These are phyloP conservation scores for Agriotes lineatus DNA, from an alignment of 2,888 invertebrate genomes.

Conservation along the genomic window DNA sequence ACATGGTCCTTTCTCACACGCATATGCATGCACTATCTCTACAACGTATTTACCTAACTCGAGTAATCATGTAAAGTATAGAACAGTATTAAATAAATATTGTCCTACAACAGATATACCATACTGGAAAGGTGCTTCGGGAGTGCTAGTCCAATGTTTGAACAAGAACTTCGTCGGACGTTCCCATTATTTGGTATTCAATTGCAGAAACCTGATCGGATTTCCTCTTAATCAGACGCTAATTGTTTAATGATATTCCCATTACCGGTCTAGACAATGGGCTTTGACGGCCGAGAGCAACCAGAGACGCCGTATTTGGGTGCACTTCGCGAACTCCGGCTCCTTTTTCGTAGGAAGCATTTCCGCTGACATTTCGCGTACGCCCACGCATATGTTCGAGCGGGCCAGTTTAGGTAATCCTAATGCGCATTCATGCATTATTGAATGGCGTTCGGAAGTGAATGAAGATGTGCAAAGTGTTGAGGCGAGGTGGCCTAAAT, in stretches of 20 bases:
- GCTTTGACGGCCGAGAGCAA: not conserved
- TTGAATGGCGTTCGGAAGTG: constrained; percentile 40
- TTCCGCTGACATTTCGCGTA: constrained; percentile 9
- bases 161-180: too few relatives aligned
- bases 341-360: constrained; percentile 7
- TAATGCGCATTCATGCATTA: constrained; percentile 48
- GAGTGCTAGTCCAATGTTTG: too few relatives aligned
- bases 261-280: not conserved
- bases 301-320: not conserved
- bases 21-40: too few relatives aligned
- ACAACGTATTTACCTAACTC: too few relatives aligned
- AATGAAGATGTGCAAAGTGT: constrained; percentile 42
- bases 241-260: not conserved
- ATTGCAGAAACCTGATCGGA: too few relatives aligned
- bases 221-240: not conserved
- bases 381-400: not conserved
- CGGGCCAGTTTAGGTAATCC: constrained; percentile 33
- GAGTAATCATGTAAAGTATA: too few relatives aligned
- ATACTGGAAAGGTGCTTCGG: too few relatives aligned
- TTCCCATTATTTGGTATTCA: too few relatives aligned
- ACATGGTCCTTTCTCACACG: too few relatives aligned
- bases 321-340: not conserved
- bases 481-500: constrained; percentile 48
- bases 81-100: too few relatives aligned
- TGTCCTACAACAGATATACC: too few relatives aligned